Conservation (phyloP, 2,797 vertebrate species). For the Phrynocephalus guinanensis region DNA sequence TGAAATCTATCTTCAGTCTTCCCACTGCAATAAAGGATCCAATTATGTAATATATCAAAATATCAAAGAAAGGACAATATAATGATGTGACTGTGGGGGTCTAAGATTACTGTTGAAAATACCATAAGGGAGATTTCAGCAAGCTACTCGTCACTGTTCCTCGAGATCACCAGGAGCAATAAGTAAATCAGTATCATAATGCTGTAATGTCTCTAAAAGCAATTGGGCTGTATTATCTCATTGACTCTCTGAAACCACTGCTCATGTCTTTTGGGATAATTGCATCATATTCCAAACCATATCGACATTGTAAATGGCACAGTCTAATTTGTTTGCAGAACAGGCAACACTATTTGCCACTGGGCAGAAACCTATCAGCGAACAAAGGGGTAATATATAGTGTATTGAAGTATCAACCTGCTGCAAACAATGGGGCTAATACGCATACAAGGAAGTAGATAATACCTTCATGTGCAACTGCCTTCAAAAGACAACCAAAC, state of each 20-base stretch:
- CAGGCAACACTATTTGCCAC: too few species aligned
- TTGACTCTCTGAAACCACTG: neutral
- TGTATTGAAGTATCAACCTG: too few species aligned
- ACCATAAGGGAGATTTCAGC: neutral
- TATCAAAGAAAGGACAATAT: neutral
- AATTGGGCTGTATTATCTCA: too few species aligned
- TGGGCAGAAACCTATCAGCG: too few species aligned
- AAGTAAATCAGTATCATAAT: neutral
- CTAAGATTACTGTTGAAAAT: neutral
- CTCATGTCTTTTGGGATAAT: neutral
- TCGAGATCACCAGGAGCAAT: neutral
- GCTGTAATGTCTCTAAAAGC: neutral
- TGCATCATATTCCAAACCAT: too few species aligned
- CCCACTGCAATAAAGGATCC: neutral
- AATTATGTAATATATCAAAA: conserved; percentile 6
- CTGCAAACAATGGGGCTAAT: too few species aligned
- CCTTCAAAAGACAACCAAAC: too few species aligned
- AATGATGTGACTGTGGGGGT: neutral
- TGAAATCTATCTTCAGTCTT: conserved; percentile 1
- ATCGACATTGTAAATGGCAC: too few species aligned
- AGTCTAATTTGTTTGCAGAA: too few species aligned
- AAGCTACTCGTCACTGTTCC: neutral
- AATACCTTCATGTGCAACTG: too few species aligned
- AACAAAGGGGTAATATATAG: too few species aligned
- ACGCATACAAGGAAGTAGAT: too few species aligned